phyloP scores from a whole-genome alignment of 1,140 invertebrate genomes.

The Scaptomyza montana region DNA sequence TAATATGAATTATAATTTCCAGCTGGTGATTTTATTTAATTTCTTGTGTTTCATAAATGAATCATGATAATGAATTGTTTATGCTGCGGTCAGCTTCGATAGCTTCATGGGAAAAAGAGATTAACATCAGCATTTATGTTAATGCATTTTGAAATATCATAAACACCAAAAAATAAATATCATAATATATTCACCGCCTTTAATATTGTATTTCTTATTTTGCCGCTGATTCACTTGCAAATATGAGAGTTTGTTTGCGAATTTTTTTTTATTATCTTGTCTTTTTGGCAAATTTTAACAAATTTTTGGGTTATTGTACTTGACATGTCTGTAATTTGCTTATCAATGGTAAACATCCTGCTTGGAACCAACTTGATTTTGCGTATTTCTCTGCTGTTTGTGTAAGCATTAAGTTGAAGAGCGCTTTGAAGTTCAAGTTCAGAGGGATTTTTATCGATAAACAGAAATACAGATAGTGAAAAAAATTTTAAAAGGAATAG shows the following conservation, averaged over 20 bases:
- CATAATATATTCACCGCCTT: conserved; percentile 64
- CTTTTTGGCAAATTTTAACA: conserved; percentile 22
- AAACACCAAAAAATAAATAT: conserved; percentile 35
- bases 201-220: conserved; percentile 26
- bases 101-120: conserved; percentile 80
- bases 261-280: conserved; percentile 24
- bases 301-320: conserved; percentile 15
- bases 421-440: conserved; percentile 75
- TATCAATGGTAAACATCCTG: conserved; percentile 71
- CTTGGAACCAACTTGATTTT: conserved; percentile 2
- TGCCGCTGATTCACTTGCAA: conserved; percentile 70
- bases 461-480: neutral
- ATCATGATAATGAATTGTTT: conserved; percentile 81
- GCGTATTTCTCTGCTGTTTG: conserved; percentile 4
- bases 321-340: conserved; percentile 40
- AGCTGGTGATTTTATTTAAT: conserved; percentile 69
- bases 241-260: conserved; percentile 11
- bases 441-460: neutral
- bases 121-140: conserved; percentile 77
- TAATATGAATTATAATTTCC: conserved; percentile 62
- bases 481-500: too few relatives aligned
- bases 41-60: conserved; percentile 60
- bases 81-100: conserved; percentile 53
- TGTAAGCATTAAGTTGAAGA: conserved; percentile 52
- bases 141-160: conserved; percentile 74